Conservation (phyloP, 2,888 invertebrate species). For the Teleiodes luculella region DNA sequence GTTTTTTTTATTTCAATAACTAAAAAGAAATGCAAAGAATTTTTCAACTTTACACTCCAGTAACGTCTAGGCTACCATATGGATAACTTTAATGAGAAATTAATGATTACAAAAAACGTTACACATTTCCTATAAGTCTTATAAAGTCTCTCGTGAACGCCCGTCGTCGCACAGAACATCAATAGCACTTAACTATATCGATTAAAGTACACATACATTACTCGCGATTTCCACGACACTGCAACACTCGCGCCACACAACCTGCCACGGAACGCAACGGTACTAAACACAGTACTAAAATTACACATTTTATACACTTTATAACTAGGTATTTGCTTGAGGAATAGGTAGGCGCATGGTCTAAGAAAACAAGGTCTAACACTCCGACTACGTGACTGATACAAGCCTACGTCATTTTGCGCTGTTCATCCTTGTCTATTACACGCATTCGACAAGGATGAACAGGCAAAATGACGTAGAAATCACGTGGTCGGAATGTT, state of each 20-base stretch:
- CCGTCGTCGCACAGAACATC: conserved; percentile 60
- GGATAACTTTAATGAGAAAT: conserved; percentile 70
- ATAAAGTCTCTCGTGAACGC: conserved; percentile 68
- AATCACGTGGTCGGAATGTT: too few species aligned
- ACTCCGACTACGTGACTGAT: too few species aligned
- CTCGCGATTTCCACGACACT: conserved; percentile 46
- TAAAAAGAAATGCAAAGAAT: conserved; percentile 76
- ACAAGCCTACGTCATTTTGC: too few species aligned
- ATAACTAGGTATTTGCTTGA: too few species aligned
- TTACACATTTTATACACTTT: too few species aligned
- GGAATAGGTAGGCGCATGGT: too few species aligned
- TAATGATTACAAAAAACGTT: conserved; percentile 76
- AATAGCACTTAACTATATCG: conserved; percentile 63
- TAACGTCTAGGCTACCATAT: conserved; percentile 72
- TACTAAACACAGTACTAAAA: too few species aligned
- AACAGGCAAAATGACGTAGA: too few species aligned
- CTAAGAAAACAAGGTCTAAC: too few species aligned
- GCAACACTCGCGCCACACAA: conserved; percentile 42
- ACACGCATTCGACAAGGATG: too few species aligned
- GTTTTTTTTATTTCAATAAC: conserved; percentile 73
- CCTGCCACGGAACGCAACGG: too few species aligned
- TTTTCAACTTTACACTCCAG: conserved; percentile 70
- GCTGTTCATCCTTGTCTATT: too few species aligned
- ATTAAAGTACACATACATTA: conserved; percentile 58
- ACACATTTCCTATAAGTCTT: conserved; percentile 78